These are phyloP conservation scores for Leptopilina syphax DNA, from an alignment of 2,888 invertebrate species.

Conservation along the genomic window DNA sequence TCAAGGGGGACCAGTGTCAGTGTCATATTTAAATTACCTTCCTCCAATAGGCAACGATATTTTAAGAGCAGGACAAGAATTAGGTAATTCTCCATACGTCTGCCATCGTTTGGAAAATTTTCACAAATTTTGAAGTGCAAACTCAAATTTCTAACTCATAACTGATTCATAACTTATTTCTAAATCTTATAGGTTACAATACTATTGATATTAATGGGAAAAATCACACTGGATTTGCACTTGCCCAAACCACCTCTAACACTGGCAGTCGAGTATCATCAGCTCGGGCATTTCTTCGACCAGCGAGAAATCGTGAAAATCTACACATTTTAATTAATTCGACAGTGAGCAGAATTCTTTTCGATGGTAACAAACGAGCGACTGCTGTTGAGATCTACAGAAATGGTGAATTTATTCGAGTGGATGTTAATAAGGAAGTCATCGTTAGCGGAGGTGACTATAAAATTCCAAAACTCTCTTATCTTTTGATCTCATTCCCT, in stretches of 20 bases:
- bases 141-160: too few relatives aligned
- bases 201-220: conserved; percentile 88
- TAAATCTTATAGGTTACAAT: conserved; percentile 79
- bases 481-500: conserved; percentile 67
- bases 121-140: too few relatives aligned
- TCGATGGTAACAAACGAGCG: conserved; percentile 84
- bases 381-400: conserved; percentile 87
- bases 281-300: conserved; percentile 89
- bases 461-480: too few relatives aligned
- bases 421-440: conserved; percentile 85
- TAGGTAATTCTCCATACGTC: conserved; percentile 78
- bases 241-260: conserved; percentile 91
- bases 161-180: background rate
- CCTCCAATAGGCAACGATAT: conserved; percentile 89
- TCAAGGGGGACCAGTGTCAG: conserved; percentile 86
- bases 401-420: conserved; percentile 78
- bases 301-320: conserved; percentile 86
- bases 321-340: conserved; percentile 90
- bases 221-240: conserved; percentile 86
- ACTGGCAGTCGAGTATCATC: conserved; percentile 90
- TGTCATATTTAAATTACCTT: conserved; percentile 90
- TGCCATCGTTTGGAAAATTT: too few relatives aligned
- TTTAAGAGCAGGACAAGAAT: conserved; percentile 86
- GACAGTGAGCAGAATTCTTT: conserved; percentile 86
- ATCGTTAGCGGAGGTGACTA: conserved; percentile 79